Conservation (phyloP, 1,140 invertebrate genomes). For the Nasonia giraulti region DNA sequence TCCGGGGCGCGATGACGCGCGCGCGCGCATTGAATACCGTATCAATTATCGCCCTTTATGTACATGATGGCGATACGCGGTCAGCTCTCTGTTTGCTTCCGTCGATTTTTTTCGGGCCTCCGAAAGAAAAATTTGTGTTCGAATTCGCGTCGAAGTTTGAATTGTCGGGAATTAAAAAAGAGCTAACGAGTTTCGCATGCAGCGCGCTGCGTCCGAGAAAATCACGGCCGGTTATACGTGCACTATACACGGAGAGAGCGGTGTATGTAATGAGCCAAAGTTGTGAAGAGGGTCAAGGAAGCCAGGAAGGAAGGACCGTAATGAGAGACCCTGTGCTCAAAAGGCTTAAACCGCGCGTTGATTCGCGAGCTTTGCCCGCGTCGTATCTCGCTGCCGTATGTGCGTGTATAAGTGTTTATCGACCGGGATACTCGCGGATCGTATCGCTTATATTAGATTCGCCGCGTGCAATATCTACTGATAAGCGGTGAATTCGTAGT, state of each 20-base stretch:
- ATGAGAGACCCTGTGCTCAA: conserved; percentile 36
- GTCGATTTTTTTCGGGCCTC: background rate
- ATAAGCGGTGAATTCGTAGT: background rate
- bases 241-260: background rate
- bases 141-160: conserved; percentile 5
- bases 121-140: background rate
- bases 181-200: conserved; percentile 42
- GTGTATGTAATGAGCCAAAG: conserved; percentile 1
- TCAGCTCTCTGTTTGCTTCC: background rate
- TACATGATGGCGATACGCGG: background rate
- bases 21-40: background rate
- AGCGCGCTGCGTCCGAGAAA: conserved; percentile 28
- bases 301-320: conserved; percentile 38
- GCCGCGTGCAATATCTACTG: background rate
- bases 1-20: too few species aligned
- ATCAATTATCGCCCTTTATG: background rate
- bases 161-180: conserved; percentile 34
- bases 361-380: conserved; percentile 1
- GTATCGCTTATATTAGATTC: background rate
- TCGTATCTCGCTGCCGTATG: too few species aligned
- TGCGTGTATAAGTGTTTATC: background rate
- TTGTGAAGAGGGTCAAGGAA: conserved; percentile 47
- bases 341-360: conserved; percentile 15
- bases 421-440: background rate
- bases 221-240: conserved; percentile 14